Base-by-base conservation (phyloP, 2,113 vertebrate species). In the Pterocles orientalis region DNA sequence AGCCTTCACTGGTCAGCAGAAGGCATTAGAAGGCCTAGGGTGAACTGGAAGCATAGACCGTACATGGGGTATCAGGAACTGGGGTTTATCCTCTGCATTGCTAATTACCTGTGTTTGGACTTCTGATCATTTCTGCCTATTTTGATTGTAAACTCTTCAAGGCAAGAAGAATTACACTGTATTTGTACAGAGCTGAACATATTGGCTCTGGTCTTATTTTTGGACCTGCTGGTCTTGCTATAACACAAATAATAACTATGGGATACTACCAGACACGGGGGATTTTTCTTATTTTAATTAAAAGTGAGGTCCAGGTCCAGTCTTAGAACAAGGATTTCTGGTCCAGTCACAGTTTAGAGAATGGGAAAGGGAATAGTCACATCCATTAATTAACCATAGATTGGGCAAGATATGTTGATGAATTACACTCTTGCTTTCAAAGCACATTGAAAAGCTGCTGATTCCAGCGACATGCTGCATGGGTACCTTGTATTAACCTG, bases 21-120 rank as follows among this genome's bases (percentile, higher is more conserved):
- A 81, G 50, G 13, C 56, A 17, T 51, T 58, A 16, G 57, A 53
- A 73, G 54, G 29, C 7, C 24, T 19, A 3, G 41, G n/a, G 43
- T 34, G 28, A 43, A 50, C 0, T 2, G 29, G 26, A 17, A 65
- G 17, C 1, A 0, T 4, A 36, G 36, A 9, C 14, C 60, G 14
- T 6, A 16, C 4, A 0, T 12, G 16, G 45, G 15, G 21, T 50
- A 19, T 20, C 31, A 53, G 76, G 41, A 68, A 28, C 5, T 12
- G 7, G 8, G 19, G 10, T 28, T 77, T 88, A 31, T 85, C 58
- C 10, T 61, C 62, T 58, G 25, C 3, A 0, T 28, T 88, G 16
- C 9, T 47, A 6, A 51, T 61, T 73, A 34, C 15, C 36, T 24
- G 2, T 62, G 14, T 36, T 75, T 56, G 23, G 60, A 70, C 23